phyloP scores from a whole-genome alignment of 2,888 invertebrate species.

The Hirudinaria manillensis region DNA sequence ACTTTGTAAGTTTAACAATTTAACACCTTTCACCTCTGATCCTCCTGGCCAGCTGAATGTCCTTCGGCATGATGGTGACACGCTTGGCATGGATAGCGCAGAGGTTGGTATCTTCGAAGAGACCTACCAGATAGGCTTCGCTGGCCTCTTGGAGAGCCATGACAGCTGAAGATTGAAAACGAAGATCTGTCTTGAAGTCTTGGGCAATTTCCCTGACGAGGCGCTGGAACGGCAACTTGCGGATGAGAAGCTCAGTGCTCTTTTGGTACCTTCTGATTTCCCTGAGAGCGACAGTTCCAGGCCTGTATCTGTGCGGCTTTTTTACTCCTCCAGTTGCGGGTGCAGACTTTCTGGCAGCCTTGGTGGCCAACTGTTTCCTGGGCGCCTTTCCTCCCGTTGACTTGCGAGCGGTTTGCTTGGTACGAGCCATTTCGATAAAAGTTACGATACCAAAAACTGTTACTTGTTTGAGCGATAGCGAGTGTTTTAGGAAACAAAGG shows the following conservation, averaged over 20 bases:
- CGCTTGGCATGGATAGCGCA: conserved; percentile 95
- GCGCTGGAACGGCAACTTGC: conserved; percentile 54
- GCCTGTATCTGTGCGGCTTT: conserved; percentile 54
- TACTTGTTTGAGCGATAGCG: too few relatives aligned
- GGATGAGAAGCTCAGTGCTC: conserved; percentile 53
- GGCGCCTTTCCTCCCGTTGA: conserved; percentile 55
- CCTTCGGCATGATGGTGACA: conserved; percentile 96
- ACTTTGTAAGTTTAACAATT: too few relatives aligned
- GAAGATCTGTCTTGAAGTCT: conserved; percentile 54
- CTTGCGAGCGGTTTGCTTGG: conserved; percentile 55
- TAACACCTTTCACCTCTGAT: conserved; percentile 73
- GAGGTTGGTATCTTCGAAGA: conserved; percentile 95
- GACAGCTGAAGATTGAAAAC: conserved; percentile 55
- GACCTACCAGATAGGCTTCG: conserved; percentile 43
- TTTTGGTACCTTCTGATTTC: conserved; percentile 55
- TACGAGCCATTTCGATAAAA: conserved; percentile 50
- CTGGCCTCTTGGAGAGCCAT: conserved; percentile 46
- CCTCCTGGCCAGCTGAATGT: conserved; percentile 89
- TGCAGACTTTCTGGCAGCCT: conserved; percentile 54
- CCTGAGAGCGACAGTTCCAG: conserved; percentile 54
- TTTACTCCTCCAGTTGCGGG: conserved; percentile 55
- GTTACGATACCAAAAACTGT: too few relatives aligned
- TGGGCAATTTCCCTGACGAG: conserved; percentile 55
- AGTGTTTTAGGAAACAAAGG: too few relatives aligned
- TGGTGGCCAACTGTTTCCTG: conserved; percentile 54